phyloP scores from a whole-genome alignment of 2,888 invertebrate genomes.

The Phalera bucephala region DNA sequence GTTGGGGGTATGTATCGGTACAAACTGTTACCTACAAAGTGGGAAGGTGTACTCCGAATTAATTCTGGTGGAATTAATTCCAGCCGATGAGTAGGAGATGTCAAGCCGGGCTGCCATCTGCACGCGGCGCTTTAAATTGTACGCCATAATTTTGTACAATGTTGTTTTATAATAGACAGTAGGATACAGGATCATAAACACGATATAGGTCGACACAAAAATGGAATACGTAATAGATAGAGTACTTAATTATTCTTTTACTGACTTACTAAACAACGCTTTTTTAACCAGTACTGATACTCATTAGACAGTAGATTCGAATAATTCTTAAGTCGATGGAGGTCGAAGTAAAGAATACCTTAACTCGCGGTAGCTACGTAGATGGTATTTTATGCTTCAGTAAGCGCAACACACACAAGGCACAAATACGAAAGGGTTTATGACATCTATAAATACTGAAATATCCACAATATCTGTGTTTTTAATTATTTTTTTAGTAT shows the following conservation, averaged over 20 bases:
- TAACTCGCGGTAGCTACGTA: background rate
- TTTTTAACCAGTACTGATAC: too few species aligned
- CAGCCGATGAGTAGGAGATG: slow-evolving; percentile 39
- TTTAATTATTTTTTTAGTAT: too few species aligned
- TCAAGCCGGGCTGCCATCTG: slow-evolving; percentile 34
- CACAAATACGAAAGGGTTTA: too few species aligned
- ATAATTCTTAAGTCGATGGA: too few species aligned
- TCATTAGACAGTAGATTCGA: too few species aligned
- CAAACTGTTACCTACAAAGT: slow-evolving; percentile 52
- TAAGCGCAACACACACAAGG: background rate
- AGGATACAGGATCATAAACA: background rate
- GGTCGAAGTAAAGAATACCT: too few species aligned
- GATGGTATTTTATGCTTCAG: too few species aligned
- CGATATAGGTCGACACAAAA: background rate
- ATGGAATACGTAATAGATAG: too few species aligned
- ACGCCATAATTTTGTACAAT: slow-evolving; percentile 24
- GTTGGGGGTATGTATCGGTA: slow-evolving; percentile 52
- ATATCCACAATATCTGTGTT: too few species aligned
- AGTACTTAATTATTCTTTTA: too few species aligned
- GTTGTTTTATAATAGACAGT: slow-evolving; percentile 7
- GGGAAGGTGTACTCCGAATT: slow-evolving; percentile 47
- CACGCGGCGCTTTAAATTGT: slow-evolving; percentile 25
- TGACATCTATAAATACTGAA: too few species aligned
- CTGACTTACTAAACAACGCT: too few species aligned
- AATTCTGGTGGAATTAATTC: slow-evolving; percentile 57